Evolutionary conservation across 2,113 vertebrate genomes (phyloP).

Genomic region (Nerophis ophidion): DNA sequence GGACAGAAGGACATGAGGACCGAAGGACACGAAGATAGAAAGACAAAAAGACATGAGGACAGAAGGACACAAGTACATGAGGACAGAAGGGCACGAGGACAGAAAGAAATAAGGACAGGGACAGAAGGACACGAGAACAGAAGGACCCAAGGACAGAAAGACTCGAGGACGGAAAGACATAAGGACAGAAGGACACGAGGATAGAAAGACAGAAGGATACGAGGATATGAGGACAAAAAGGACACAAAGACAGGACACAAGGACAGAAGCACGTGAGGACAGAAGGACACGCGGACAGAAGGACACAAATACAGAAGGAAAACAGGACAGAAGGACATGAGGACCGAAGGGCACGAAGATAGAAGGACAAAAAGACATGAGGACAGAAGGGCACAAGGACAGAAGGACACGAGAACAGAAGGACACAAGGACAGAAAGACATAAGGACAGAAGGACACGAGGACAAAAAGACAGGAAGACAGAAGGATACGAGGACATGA

Average conservation of each 20-base stretch:
- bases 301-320: not conserved
- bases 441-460: slow-evolving; percentile 39
- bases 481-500: slow-evolving; percentile 14
- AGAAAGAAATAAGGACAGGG: slow-evolving; percentile 21
- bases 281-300: not conserved
- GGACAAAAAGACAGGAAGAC: not conserved
- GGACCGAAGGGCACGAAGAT: slow-evolving; percentile 31
- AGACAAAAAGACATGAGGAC: slow-evolving; percentile 31
- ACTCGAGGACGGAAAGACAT: not conserved
- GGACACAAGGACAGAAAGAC: not conserved
- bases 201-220: slow-evolving; percentile 32
- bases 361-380: not conserved
- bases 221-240: slow-evolving; percentile 15
- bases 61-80: not conserved
- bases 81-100: slow-evolving; percentile 26
- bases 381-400: slow-evolving; percentile 28
- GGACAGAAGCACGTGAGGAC: slow-evolving; percentile 38
- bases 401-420: slow-evolving; percentile 23
- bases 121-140: slow-evolving; percentile 28
- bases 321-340: slow-evolving; percentile 17
- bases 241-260: not conserved
- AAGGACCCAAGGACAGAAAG: no score
- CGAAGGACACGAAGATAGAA: slow-evolving; percentile 13
- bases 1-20: not conserved
- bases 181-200: slow-evolving; percentile 19